Base-by-base conservation (phyloP, 1,140 invertebrate genomes). In the Tenebrio molitor region DNA sequence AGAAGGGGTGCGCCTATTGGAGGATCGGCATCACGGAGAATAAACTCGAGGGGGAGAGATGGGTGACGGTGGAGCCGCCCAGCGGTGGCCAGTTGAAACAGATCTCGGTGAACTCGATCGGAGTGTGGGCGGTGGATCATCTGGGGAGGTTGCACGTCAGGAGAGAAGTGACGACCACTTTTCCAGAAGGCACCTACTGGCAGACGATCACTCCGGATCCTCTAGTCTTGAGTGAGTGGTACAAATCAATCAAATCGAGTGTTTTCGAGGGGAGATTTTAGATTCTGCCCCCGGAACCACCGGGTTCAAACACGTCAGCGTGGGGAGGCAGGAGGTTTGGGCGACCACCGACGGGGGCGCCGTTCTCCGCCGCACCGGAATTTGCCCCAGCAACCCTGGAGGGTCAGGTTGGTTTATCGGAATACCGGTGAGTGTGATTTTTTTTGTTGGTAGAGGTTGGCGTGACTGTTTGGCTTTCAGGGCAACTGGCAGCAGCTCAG, bases 1-100 rank as follows among this genome's bases (percentile, higher is more conserved):
- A 89, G 75, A 95, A 95, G 85, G 95, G 95, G 29, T 93, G 93
- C 73, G 88, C 92, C 3, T 96, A 92, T 81, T 92, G 89, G 84
- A 86, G 92, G 74, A 88, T 90, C 78, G 92, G 91, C 1, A 89
- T 93, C 25, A 89, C 84, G 10, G 76, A 84, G 39, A 84, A 88
- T 15, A 91, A 90, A 81, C 89, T 90, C 8, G 86, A 87, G 78
- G 92, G 91, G 81, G 83, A 84, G 19, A 79, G 76, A 65, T 83
- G 89, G 90, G 85, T 88, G 67, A 87, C 87, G 72, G 87, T 90
- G 10, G 89, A 91, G 75, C 87, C 89, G 4, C 89, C 90, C 7
- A 79, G 84, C 36, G 91, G 91, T 39, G 86, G 86, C 41, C 88
- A 89, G n/a, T 87, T 95, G 39, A 92, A 91, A 78, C 89, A 93